Evolutionary conservation across 2,888 invertebrate genomes (phyloP).

Genomic region (Cerastis leucographa): DNA sequence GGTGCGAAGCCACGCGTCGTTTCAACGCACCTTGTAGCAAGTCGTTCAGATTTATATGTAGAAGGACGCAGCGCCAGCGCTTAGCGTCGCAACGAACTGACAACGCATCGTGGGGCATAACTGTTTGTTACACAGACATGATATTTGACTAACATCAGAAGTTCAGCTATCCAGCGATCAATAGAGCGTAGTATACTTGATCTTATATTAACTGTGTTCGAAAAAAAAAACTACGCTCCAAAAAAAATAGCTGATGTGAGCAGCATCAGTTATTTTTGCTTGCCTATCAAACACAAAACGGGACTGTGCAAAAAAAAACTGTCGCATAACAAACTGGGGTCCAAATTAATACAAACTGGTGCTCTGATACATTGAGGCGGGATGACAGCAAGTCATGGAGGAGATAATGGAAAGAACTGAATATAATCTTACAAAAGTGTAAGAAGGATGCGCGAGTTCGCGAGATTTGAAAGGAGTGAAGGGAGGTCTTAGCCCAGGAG

Average conservation of each 20-base stretch:
- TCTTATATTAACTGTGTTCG: not conserved
- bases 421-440: not conserved
- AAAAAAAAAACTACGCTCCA: not conserved
- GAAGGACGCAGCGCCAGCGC: not conserved
- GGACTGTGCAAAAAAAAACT: not conserved
- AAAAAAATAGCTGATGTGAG: not conserved
- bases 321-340: not conserved
- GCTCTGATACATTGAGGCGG: too few relatives aligned
- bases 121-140: constrained; percentile 2
- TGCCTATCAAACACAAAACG: not conserved
- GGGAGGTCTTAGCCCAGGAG: not conserved
- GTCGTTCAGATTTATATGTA: not conserved
- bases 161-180: not conserved
- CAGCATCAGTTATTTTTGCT: not conserved
- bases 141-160: constrained; percentile 3
- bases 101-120: not conserved
- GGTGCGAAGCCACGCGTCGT: not conserved
- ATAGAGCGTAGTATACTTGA: not conserved
- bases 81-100: not conserved
- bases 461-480: not conserved
- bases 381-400: not conserved
- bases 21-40: not conserved
- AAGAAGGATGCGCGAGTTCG: not conserved
- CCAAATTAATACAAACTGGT: not conserved
- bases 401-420: not conserved